Evolutionary conservation across 2,888 invertebrate genomes (phyloP).

Genomic region (Tipula unca): DNA sequence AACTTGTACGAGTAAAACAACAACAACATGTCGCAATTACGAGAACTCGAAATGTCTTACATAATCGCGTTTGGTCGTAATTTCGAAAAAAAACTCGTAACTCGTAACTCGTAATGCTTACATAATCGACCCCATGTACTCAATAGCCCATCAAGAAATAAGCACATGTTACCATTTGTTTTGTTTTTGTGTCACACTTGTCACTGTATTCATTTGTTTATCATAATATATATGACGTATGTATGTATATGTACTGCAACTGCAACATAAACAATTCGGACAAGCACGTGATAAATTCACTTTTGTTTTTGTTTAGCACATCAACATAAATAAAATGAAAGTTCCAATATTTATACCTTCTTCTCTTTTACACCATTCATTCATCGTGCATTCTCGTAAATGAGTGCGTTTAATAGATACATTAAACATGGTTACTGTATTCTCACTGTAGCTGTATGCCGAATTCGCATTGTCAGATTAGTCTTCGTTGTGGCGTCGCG

Average conservation of each 20-base stretch:
- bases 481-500: slow-evolving; percentile 23
- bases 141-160: neutral
- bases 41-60: too few species aligned
- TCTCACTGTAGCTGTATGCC: neutral
- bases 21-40: too few species aligned
- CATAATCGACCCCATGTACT: too few species aligned
- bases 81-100: too few species aligned
- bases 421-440: neutral
- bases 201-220: neutral
- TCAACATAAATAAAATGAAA: neutral
- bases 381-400: neutral
- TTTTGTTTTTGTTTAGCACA: neutral
- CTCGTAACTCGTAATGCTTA: too few species aligned
- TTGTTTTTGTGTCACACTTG: neutral
- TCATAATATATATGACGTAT: neutral
- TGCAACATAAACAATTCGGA: neutral
- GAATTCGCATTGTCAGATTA: slow-evolving; percentile 19
- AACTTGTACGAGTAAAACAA: too few species aligned
- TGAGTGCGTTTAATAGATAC: neutral
- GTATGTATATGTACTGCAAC: too few species aligned
- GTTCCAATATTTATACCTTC: neutral
- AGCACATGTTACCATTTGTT: neutral
- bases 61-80: too few species aligned
- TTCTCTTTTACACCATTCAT: neutral
- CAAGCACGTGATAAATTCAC: neutral